phyloP scores from a whole-genome alignment of 2,113 vertebrate genomes.

The Bambusicola thoracicus region DNA sequence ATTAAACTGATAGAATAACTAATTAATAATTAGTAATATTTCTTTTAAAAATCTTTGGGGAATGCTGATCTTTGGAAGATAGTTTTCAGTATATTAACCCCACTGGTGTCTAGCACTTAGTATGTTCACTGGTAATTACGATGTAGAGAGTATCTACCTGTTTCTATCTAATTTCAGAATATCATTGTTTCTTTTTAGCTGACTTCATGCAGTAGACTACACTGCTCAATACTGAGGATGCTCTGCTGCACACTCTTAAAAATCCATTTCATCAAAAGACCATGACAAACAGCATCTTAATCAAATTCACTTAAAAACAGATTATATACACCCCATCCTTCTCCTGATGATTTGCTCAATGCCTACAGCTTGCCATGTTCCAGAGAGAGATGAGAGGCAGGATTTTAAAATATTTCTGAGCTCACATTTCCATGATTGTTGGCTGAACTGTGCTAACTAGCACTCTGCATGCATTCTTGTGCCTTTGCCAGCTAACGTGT shows the following conservation, averaged over 20 bases:
- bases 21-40: not conserved
- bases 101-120: not conserved
- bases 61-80: not conserved
- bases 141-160: not conserved
- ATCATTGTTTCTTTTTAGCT: not conserved
- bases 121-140: not conserved
- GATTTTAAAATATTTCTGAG: not conserved
- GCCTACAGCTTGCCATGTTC: not conserved
- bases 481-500: not conserved
- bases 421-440: rapidly evolving
- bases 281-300: rapidly evolving
- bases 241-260: not conserved
- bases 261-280: not conserved
- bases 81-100: not conserved
- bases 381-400: not conserved
- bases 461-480: not conserved
- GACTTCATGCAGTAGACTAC: not conserved
- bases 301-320: not conserved
- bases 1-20: not conserved
- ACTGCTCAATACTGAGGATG: not conserved
- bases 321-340: not conserved
- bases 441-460: not conserved
- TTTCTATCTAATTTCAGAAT: not conserved
- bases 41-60: not conserved
- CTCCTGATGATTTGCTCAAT: not conserved